Evolutionary conservation across 2,888 invertebrate species (phyloP), one percentile per base, ranked within the genome.

Genomic region (Flexamia atlantica): DNA sequence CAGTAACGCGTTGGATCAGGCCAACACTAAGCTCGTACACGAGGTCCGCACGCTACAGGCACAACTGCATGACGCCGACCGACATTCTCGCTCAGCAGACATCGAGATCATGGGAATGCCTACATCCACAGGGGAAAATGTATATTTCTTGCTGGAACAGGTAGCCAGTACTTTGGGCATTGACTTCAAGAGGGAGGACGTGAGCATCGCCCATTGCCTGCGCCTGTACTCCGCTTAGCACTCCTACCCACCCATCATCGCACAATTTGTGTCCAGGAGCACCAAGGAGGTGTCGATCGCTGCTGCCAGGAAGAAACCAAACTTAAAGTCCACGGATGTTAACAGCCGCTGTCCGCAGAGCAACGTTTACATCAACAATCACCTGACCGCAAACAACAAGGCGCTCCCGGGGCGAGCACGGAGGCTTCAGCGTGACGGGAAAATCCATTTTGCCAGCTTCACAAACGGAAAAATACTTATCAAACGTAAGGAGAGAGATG

Each of bases 141-240:
- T 53, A 9, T 53, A 53, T n/a, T 14, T 4, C 2, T 28, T 23
- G 10, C 32, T 80, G 1, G 25, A 53, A n/a, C n/a, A 50, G 7
- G 25, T 53, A 1, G 53, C 80, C 25, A 23, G 12, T 3, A 28
- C 30, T 10, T 28, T 80, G 0, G 30, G 25, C 1, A 25, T 80
- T 9, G 2, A 1, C 80, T 80, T 42, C 53, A 53, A 80, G 53
- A 46, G 80, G n/a, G 46, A 32, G 23, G 80, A 80, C n/a, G 57
- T 80, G 12, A 40, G 42, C 14, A 80, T 80, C 57, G 80, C 80
- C 25, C 80, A 80, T 32, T 25, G 80, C 14, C 80, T 80, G 7
- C 80, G 53, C 10, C 30, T 32, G n/a, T 70, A 32, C n/a, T n/a
- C n/a, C n/a, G n/a, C n/a, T n/a, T n/a, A n/a, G n/a, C n/a, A n/a